Percentiles rank a stretch among this genome's conserved stretches.
phyloP scores from a whole-genome alignment of 2,797 vertebrate genomes.

The Epinephelus coioides region DNA sequence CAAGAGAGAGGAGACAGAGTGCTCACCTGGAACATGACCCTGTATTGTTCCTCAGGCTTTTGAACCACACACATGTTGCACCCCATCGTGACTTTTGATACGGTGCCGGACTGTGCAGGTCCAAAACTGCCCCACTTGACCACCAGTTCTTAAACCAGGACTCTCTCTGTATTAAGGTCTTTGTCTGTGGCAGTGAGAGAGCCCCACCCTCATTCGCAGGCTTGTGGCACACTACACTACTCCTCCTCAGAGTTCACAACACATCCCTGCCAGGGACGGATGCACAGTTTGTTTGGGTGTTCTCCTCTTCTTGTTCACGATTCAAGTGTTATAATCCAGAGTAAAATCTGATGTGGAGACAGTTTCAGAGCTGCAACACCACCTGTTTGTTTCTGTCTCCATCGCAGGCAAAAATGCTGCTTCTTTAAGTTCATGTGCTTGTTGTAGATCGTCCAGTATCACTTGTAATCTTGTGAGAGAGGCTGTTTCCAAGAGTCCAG shows the following conservation, averaged over 20 bases:
- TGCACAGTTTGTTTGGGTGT: constrained; percentile 34
- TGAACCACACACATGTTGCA: constrained; percentile 95
- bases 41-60: constrained; percentile 93
- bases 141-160: constrained; percentile 37
- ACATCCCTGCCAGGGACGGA: constrained; percentile 39
- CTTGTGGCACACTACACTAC: constrained; percentile 40
- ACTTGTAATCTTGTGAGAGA: constrained; percentile 14
- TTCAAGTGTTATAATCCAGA: constrained; percentile 60
- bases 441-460: constrained; percentile 21
- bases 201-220: constrained; percentile 77
- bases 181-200: constrained; percentile 78
- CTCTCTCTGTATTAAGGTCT: constrained; percentile 59
- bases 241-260: constrained; percentile 56
- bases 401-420: constrained; percentile 24
- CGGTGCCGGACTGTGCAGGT: constrained; percentile 34
- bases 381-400: constrained; percentile 48
- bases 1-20: background rate
- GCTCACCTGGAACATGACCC: constrained; percentile 95
- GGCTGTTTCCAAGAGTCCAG: constrained; percentile 22
- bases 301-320: constrained; percentile 25
- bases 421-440: constrained; percentile 43
- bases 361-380: constrained; percentile 25
- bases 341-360: background rate
- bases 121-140: constrained; percentile 44
- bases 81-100: constrained; percentile 85